Base-by-base conservation (phyloP, 2,888 invertebrate species). In the Aspidapion aeneum region DNA sequence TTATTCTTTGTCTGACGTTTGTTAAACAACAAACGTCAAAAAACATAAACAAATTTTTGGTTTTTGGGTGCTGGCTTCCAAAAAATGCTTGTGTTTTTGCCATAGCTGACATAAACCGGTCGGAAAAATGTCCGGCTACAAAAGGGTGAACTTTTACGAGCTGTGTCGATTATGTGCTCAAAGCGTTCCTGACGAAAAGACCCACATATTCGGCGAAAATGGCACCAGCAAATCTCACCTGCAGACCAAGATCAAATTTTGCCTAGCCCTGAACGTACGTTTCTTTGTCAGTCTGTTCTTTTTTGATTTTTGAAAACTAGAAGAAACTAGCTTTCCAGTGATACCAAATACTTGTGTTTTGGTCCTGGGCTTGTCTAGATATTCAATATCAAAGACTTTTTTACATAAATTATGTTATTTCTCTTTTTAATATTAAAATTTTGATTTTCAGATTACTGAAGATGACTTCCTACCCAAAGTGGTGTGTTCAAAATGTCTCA, bases 381-480 rank as follows among this genome's bases (percentile, higher is more conserved):
- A n/a, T n/a, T n/a, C n/a, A n/a, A n/a, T n/a, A n/a, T n/a, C n/a
- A n/a, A n/a, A n/a, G n/a, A n/a, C n/a, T n/a, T n/a, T n/a, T n/a
- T n/a, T n/a, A n/a, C n/a, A n/a, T n/a, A n/a, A n/a, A n/a, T n/a
- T n/a, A n/a, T n/a, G n/a, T n/a, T n/a, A n/a, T n/a, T n/a, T n/a
- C n/a, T n/a, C n/a, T n/a, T n/a, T n/a, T n/a, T n/a, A n/a, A n/a
- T n/a, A n/a, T n/a, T n/a, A n/a, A n/a, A n/a, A n/a, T n/a, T n/a
- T n/a, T n/a, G n/a, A n/a, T 49, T 79, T 74, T 61, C 68, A 88
- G 88, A 83, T 89, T 16, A 82, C 84, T 68, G 88, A 88, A 75
- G 85, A 86, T 71, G 89, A 89, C 77, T 86, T 86, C 22, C 77
- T 89, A 66, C 89, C 89, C 55, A 89, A 89, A 80, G 86, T 87